These are phyloP conservation scores for Anneissia japonica DNA, from an alignment of 35 echinoderm and acorn worm genomes.

Conservation along the genomic window DNA sequence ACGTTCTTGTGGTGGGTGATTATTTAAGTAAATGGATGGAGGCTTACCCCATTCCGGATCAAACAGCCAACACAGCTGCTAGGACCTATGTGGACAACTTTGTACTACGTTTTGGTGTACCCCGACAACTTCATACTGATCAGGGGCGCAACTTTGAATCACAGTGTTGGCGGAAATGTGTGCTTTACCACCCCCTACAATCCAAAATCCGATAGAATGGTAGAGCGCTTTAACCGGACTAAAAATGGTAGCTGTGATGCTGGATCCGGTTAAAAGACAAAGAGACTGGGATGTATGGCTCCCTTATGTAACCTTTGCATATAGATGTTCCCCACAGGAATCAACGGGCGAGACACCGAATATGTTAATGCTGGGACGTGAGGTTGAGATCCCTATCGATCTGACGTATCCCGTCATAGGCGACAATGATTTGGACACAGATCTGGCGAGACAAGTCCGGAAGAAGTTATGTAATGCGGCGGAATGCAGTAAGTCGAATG, in stretches of 20 bases:
- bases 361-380: background rate
- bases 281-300: slow-evolving; percentile 23
- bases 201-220: too few species aligned
- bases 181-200: too few species aligned
- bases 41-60: slow-evolving; percentile 36
- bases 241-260: slow-evolving; percentile 10
- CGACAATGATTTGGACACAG: too few species aligned
- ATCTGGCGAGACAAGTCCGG: background rate
- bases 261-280: slow-evolving; percentile 22
- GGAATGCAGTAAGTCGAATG: too few species aligned
- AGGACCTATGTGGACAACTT: slow-evolving; percentile 40
- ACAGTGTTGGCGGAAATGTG: too few species aligned
- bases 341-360: slow-evolving; percentile 16
- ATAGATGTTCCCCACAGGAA: slow-evolving; percentile 23
- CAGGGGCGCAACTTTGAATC: slow-evolving; percentile 61
- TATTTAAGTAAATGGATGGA: slow-evolving; percentile 59
- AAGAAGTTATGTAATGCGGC: too few species aligned
- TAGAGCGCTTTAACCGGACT: background rate
- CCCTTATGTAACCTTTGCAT: slow-evolving; percentile 29
- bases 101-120: slow-evolving; percentile 48
- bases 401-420: background rate
- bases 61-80: slow-evolving; percentile 40
- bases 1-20: slow-evolving; percentile 33
- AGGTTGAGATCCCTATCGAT: background rate
- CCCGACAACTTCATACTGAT: slow-evolving; percentile 30